Conservation (phyloP, 1,140 invertebrate genomes). For the Meloidogyne floridensis region DNA sequence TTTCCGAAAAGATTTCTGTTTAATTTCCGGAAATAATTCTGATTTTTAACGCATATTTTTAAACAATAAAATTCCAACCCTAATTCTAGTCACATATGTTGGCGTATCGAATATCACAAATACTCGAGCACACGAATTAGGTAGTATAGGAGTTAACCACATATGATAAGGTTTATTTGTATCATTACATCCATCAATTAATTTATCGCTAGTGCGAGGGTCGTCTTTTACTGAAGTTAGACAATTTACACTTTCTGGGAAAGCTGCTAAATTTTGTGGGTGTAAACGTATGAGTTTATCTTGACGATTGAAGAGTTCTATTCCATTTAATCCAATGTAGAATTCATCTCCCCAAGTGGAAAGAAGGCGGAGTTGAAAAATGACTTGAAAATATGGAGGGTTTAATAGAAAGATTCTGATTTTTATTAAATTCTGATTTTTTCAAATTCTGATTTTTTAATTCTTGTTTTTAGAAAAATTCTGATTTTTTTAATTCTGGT, state of each 20-base stretch:
- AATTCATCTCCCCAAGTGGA: constrained; percentile 82
- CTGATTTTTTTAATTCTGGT: background rate
- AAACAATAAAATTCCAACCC: constrained; percentile 55
- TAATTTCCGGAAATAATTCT: no score
- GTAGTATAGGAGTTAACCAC: constrained; percentile 80
- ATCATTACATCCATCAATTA: constrained; percentile 77
- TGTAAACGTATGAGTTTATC: constrained; percentile 73
- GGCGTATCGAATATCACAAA: constrained; percentile 80
- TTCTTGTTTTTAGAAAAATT: no score
- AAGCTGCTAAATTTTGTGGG: constrained; percentile 77
- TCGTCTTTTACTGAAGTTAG: constrained; percentile 73
- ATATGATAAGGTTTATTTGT: constrained; percentile 74
- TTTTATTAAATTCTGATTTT: background rate
- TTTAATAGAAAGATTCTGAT: constrained; percentile 13
- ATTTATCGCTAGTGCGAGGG: constrained; percentile 78
- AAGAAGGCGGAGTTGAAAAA: constrained; percentile 78
- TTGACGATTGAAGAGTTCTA: constrained; percentile 75
- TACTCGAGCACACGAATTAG: constrained; percentile 73
- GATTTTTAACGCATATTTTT: background rate
- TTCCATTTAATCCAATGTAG: constrained; percentile 79
- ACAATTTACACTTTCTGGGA: constrained; percentile 79
- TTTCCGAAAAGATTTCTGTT: no score
- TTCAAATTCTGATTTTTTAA: background rate
- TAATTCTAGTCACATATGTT: constrained; percentile 76
- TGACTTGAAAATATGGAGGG: constrained; percentile 67